Evolutionary conservation across 2,888 invertebrate species (phyloP).

Genomic region (Noctuana brunneofusca): DNA sequence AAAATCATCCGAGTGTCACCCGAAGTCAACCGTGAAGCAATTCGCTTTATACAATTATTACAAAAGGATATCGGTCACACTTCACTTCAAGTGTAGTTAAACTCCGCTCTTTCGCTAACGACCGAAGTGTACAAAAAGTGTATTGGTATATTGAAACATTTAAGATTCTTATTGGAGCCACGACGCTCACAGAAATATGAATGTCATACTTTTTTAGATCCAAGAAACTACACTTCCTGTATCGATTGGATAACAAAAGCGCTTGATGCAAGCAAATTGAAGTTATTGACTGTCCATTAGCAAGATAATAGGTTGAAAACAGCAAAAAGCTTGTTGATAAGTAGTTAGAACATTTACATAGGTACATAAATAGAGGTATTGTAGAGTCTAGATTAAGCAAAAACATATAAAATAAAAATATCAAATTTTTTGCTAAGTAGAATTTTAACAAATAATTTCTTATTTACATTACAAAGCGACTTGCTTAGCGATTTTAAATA

Average conservation of each 20-base stretch:
- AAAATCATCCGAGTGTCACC: conserved; percentile 16
- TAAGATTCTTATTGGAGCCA: conserved; percentile 20
- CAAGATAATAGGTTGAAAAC: conserved; percentile 16
- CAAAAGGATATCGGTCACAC: conserved; percentile 35
- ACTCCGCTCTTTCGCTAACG: conserved; percentile 33
- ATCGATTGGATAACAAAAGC: conserved; percentile 5
- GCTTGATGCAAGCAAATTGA: conserved; percentile 10
- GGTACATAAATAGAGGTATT: too few species aligned
- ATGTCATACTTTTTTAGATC: conserved; percentile 28
- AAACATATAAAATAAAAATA: too few species aligned
- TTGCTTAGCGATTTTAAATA: too few species aligned
- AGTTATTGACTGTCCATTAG: conserved; percentile 14
- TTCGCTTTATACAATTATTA: conserved; percentile 33
- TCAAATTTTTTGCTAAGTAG: too few species aligned
- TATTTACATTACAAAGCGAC: too few species aligned
- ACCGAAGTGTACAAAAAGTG: conserved; percentile 27
- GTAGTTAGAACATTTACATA: neutral
- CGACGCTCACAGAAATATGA: conserved; percentile 28
- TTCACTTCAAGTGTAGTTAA: conserved; percentile 33
- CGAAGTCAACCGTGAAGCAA: conserved; percentile 33
- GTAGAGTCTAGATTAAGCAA: too few species aligned
- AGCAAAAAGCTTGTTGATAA: conserved; percentile 7
- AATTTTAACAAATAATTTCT: too few species aligned
- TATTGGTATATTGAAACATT: conserved; percentile 32
- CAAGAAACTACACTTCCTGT: conserved; percentile 24